phyloP scores from a whole-genome alignment of 1,140 invertebrate species.

The Mizuhopecten yessoensis region DNA sequence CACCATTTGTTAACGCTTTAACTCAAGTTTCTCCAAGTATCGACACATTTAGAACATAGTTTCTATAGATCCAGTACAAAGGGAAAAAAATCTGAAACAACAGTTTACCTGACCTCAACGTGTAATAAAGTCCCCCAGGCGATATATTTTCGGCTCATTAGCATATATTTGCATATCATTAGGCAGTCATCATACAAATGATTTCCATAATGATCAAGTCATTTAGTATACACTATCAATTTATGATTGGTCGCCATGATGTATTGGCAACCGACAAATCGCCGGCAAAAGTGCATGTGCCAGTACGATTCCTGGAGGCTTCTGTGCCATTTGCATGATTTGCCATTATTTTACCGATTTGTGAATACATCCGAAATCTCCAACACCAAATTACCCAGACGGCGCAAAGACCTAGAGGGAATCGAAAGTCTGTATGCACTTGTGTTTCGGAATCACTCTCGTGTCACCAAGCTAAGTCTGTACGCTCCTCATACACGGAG shows the following conservation, averaged over 20 bases:
- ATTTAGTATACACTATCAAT: neutral
- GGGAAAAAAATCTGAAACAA: neutral
- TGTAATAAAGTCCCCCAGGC: neutral
- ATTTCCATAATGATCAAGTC: conserved; percentile 9
- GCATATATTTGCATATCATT: conserved; percentile 23
- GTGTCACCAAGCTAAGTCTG: neutral
- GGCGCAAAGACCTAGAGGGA: conserved; percentile 30
- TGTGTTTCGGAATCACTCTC: neutral
- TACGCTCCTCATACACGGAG: neutral
- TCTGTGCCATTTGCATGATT: conserved; percentile 2
- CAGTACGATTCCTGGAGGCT: neutral
- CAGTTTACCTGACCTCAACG: neutral
- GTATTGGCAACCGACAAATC: conserved; percentile 9
- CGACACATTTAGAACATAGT: neutral
- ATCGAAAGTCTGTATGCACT: conserved; percentile 25
- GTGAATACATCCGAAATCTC: conserved; percentile 29
- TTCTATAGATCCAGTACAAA: neutral
- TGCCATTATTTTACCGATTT: conserved; percentile 26
- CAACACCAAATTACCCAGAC: conserved; percentile 30
- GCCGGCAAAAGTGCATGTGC: neutral
- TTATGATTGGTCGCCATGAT: neutral
- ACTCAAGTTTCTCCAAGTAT: conserved; percentile 13
- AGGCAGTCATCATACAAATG: neutral
- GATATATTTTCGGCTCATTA: neutral
- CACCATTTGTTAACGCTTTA: conserved; percentile 9